A percentile compares a stretch with the other conserved stretches of the same genome.
These are phyloP conservation scores for Sebastolobus altivelis DNA, from an alignment of 2,797 vertebrate genomes.

Conservation along the genomic window DNA sequence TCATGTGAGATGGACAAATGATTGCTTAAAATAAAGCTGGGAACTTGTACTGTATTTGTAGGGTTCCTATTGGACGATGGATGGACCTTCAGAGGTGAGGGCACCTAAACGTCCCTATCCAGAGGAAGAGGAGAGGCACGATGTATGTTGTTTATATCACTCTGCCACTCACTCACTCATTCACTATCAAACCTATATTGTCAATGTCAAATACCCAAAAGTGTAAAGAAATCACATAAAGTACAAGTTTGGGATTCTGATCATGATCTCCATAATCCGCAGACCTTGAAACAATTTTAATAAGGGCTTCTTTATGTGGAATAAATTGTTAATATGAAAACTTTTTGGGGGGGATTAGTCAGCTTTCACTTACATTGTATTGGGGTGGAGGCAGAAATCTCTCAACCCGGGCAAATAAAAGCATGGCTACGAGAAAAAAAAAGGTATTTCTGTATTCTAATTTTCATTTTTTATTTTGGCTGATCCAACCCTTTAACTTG, in stretches of 20 bases:
- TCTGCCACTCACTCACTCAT: background rate
- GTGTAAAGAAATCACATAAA: background rate
- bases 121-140: slow-evolving; percentile 61
- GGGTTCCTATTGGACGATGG: slow-evolving; percentile 99
- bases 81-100: slow-evolving; percentile 87
- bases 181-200: background rate
- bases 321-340: background rate
- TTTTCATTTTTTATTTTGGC: background rate
- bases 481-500: background rate
- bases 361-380: background rate
- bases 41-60: slow-evolving; percentile 72
- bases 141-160: slow-evolving; percentile 40
- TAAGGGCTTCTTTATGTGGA: background rate
- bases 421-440: background rate
- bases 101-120: slow-evolving; percentile 82
- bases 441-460: background rate
- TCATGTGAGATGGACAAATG: background rate
- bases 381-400: background rate
- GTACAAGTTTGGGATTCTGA: background rate
- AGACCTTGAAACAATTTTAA: background rate
- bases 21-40: background rate
- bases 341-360: background rate
- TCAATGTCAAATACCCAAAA: background rate
- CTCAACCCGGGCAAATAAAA: background rate
- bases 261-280: background rate